Evolutionary conservation across 1,140 invertebrate genomes (phyloP), one percentile per base, ranked within the genome.

Genomic region (Anastrepha ludens): DNA sequence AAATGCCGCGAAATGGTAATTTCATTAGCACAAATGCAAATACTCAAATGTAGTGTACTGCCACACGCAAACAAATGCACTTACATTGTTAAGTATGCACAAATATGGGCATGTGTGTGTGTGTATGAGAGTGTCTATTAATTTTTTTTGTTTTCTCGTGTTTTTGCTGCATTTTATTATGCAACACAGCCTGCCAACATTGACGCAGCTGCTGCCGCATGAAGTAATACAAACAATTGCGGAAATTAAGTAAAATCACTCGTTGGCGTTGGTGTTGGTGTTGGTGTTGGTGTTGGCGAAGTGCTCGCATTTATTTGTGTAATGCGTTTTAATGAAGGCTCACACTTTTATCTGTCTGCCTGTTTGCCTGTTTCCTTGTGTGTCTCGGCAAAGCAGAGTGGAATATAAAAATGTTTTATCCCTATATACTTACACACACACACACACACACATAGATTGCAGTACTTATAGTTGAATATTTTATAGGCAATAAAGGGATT

Each of bases 1-100:
- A 55, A 81, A 81, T 55, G 47, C 74, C 74, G 74, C 74, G 74
- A 81, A 81, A 81, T 81, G 74, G 74, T 81, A 81, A 81, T 81
- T 81, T 81, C 74, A 58, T 81, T 81, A 81, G 74, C 74, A 55
- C 74, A 47, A 81, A 81, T 81, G 47, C 74, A 81, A 81, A 81
- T 55, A 81, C n/a, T 47, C 44, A 55, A 55, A 81, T 29, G 20
- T 17, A 39, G 29, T 29, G 6, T 29, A 81, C 74, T 78, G 47
- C 44, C 41, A 44, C 47, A 78, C 4, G 74, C 74, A 29, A 50
- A 81, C 47, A 3, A 55, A 3, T 81, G 74, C 41, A 55, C 47
- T 58, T 81, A 55, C 74, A 81, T 74, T 64, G 65, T 41, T 74
- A 74, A 47, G 41, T 39, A 67, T 3, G 39, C 13, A 74, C 13